These are phyloP conservation scores for Galleria mellonella DNA, from an alignment of 1,140 invertebrate species.

Conservation along the genomic window DNA sequence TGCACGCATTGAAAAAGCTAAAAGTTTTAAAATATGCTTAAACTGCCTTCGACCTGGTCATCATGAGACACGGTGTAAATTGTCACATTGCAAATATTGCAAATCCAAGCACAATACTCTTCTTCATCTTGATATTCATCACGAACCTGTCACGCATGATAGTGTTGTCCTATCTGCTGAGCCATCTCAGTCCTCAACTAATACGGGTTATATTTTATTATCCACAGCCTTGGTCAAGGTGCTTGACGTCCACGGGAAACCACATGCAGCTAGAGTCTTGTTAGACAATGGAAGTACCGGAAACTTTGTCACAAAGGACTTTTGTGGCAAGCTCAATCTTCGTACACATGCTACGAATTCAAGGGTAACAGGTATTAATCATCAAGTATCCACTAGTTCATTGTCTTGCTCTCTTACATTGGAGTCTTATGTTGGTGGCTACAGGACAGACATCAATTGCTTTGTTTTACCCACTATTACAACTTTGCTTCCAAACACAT, in stretches of 20 bases:
- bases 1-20: slow-evolving; percentile 5
- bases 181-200: slow-evolving; percentile 7
- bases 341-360: slow-evolving; percentile 8
- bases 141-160: too few relatives aligned
- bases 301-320: neutral
- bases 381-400: slow-evolving; percentile 19
- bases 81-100: slow-evolving; percentile 16
- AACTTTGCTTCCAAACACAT: slow-evolving; percentile 10
- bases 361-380: slow-evolving; percentile 27
- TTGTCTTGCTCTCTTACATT: slow-evolving; percentile 24
- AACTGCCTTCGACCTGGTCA: slow-evolving; percentile 12
- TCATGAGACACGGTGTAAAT: neutral
- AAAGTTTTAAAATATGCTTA: slow-evolving; percentile 9
- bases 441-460: slow-evolving; percentile 18
- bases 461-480: slow-evolving; percentile 27
- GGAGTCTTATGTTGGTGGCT: slow-evolving; percentile 17
- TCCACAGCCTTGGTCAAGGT: slow-evolving; percentile 27
- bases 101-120: slow-evolving; percentile 16
- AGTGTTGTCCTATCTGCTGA: neutral
- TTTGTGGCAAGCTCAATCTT: neutral
- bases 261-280: neutral
- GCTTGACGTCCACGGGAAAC: neutral
- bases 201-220: slow-evolving; percentile 14
- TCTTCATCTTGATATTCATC: slow-evolving; percentile 9
- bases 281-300: slow-evolving; percentile 2